Base-by-base conservation (phyloP, 1,140 invertebrate genomes). In the Bombyx mandarina region DNA sequence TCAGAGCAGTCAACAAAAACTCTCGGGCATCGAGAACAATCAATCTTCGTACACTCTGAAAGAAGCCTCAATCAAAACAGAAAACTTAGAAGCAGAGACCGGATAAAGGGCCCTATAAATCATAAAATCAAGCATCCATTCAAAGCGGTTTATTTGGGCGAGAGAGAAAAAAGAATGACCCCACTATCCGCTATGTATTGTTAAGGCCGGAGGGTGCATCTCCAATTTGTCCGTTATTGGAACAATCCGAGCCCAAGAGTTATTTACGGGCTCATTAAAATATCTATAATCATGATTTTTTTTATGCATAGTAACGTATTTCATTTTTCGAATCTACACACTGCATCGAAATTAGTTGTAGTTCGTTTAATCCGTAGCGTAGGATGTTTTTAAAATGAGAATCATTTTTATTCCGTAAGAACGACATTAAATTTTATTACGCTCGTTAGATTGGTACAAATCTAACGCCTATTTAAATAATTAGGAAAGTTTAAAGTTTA, bases 41-140 rank as follows among this genome's bases (percentile, higher is more conserved):
- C 80, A 84, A 86, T 86, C 83, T 86, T 83, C 62, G 64, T 64
- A 63, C 54, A 60, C 68, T 69, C 65, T 83, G 72, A 82, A 86
- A 83, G 80, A 77, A 83, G 75, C 75, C 77, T 80, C 82, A 83
- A 85, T 85, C 80, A 83, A 86, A 86, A 86, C 76, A 85, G 79
- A 86, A 79, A 77, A 78, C 72, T 72, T 65, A 75, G 79, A 75
- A 82, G 75, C 69, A 74, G 78, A 62, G 71, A 71, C 67, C 67
- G 72, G 71, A 83, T 82, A 82, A 82, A 86, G 75, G 76, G 69
- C 67, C 66, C 69, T 82, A 86, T 86, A 86, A 86, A 83, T 86
- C 81, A 86, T 83, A 86, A 83, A 86, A 85, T 85, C 79, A 86
- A 73, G 79, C 67, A 60, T 67, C 75, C 68, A 84, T 86, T 84